phyloP scores from a whole-genome alignment of 2,113 vertebrate genomes.

The Montifringilla adamsi region DNA sequence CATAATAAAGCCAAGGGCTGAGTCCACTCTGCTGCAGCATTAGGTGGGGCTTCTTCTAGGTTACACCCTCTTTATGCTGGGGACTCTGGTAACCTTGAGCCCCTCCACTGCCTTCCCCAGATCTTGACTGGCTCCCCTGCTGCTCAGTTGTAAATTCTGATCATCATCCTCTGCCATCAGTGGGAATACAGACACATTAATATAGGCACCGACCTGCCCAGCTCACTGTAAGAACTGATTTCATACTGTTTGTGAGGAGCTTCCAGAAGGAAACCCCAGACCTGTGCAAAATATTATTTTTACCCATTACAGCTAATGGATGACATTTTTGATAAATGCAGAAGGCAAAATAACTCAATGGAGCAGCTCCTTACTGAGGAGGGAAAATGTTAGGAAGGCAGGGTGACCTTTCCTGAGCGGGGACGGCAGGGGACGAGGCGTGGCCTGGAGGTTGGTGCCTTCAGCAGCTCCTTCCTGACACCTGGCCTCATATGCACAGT shows the following conservation, averaged over 20 bases:
- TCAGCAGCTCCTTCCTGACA: neutral
- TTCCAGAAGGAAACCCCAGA: neutral
- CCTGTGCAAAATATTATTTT: neutral
- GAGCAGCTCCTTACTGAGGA: neutral
- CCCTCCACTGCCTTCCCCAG: neutral
- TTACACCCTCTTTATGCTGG: neutral
- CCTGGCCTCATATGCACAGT: neutral
- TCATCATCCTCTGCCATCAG: neutral
- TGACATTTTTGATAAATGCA: neutral
- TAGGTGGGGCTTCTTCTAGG: neutral
- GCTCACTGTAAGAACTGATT: neutral
- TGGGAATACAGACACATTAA: neutral
- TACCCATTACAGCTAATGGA: neutral
- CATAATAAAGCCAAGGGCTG: neutral
- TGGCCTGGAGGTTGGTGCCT: neutral
- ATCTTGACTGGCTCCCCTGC: neutral
- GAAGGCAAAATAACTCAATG: neutral
- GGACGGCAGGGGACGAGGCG: fast-evolving
- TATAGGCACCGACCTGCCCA: neutral
- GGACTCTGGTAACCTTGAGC: neutral
- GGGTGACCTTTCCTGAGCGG: neutral
- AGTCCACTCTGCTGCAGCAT: neutral
- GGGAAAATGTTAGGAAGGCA: neutral
- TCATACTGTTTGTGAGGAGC: neutral
- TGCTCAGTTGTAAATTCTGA: neutral